These are phyloP conservation scores for Chymomyza amoena DNA, from an alignment of 2,888 invertebrate species.

Conservation along the genomic window DNA sequence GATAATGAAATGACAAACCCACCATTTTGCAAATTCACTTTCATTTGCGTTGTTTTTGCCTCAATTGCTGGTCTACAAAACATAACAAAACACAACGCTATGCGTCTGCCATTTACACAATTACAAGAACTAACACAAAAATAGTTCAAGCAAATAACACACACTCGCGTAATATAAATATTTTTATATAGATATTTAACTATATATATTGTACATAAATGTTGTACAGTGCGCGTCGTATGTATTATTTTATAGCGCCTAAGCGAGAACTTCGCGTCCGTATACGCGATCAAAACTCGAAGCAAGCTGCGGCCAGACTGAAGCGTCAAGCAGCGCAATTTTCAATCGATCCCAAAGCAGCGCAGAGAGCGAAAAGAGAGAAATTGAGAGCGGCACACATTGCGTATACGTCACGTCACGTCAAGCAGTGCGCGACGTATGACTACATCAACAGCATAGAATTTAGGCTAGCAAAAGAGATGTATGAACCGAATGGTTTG, in stretches of 20 bases:
- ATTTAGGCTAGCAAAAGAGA: neutral
- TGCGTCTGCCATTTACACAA: neutral
- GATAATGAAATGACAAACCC: slow-evolving; percentile 1
- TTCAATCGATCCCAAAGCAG: slow-evolving; percentile 24
- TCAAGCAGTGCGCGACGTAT: neutral
- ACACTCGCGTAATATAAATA: neutral
- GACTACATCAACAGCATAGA: slow-evolving; percentile 15
- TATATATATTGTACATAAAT: neutral
- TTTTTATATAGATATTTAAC: neutral
- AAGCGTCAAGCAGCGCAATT: slow-evolving; percentile 1
- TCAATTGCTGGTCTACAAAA: neutral
- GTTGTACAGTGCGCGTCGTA: neutral
- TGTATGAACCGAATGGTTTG: neutral
- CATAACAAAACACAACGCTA: neutral
- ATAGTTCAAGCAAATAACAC: neutral
- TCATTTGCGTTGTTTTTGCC: neutral
- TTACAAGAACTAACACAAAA: slow-evolving; percentile 2
- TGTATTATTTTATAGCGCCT: neutral
- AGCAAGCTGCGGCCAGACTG: neutral
- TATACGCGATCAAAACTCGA: neutral
- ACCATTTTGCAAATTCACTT: slow-evolving; percentile 8
- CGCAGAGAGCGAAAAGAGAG: slow-evolving; percentile 11
- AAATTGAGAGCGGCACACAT: neutral
- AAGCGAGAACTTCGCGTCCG: neutral
- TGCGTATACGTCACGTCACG: slow-evolving; percentile 43